These are phyloP conservation scores for Zaprionus tsacasi DNA, from an alignment of 1,140 invertebrate genomes.

Conservation along the genomic window DNA sequence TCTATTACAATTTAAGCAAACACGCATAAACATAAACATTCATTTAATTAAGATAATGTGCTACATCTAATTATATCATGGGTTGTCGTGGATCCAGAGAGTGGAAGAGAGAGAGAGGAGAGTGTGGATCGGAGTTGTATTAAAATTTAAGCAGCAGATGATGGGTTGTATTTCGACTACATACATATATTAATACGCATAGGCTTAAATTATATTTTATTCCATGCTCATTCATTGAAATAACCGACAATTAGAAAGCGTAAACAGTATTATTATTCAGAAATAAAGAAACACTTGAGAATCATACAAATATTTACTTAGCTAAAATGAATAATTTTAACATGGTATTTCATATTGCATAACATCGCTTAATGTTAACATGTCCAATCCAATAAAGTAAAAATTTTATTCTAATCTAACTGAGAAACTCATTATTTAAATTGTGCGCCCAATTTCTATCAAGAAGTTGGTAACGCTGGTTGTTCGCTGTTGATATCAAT, in stretches of 20 bases:
- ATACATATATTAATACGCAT: constrained; percentile 45
- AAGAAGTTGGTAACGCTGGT: constrained; percentile 27
- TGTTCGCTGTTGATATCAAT: constrained; percentile 23
- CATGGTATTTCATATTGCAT: constrained; percentile 25
- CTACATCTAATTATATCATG: constrained; percentile 30
- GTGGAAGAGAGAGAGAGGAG: background rate
- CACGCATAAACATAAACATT: constrained; percentile 41
- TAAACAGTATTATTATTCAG: constrained; percentile 74
- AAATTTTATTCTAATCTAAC: constrained; percentile 57
- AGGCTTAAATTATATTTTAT: constrained; percentile 59
- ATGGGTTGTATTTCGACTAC: constrained; percentile 70
- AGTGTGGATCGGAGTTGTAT: constrained; percentile 50
- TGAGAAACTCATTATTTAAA: constrained; percentile 10
- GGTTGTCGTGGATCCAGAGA: constrained; percentile 25
- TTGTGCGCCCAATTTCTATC: background rate
- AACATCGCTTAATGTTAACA: constrained; percentile 62
- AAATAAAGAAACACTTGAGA: constrained; percentile 65
- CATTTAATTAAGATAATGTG: constrained; percentile 55
- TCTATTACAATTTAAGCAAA: constrained; percentile 48
- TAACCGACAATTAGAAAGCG: constrained; percentile 56
- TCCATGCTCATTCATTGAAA: constrained; percentile 56
- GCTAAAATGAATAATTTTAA: constrained; percentile 54
- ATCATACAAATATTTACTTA: constrained; percentile 63
- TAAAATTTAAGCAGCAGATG: constrained; percentile 61
- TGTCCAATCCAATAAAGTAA: constrained; percentile 54